Evolutionary conservation across 2,888 invertebrate species (phyloP).

Genomic region (Caenorhabditis sp.): DNA sequence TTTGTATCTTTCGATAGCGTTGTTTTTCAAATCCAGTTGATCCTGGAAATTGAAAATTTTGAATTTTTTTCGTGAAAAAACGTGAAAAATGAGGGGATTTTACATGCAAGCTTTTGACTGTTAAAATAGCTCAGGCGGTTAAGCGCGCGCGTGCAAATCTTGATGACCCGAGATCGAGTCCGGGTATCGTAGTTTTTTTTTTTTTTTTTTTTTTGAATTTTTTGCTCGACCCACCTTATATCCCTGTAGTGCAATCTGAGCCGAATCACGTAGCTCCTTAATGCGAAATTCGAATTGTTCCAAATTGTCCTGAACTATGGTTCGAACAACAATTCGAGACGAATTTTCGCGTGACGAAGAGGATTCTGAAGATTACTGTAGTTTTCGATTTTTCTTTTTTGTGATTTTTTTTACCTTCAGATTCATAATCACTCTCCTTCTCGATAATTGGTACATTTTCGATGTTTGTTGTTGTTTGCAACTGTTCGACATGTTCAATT

Average conservation of each 20-base stretch:
- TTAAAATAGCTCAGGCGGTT: too few species aligned
- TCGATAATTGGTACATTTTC: not conserved
- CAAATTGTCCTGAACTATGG: conserved; percentile 60
- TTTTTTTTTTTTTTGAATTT: too few species aligned
- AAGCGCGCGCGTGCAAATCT: too few species aligned
- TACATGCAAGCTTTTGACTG: too few species aligned
- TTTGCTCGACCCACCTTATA: conserved; percentile 41
- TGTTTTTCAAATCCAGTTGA: conserved; percentile 60
- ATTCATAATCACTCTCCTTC: conserved; percentile 46
- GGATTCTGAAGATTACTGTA: not conserved
- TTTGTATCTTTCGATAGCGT: conserved; percentile 56
- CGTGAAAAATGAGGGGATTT: too few species aligned
- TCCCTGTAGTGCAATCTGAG: conserved; percentile 56
- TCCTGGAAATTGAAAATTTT: conserved; percentile 24
- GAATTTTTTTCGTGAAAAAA: not conserved
- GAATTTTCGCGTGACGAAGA: not conserved
- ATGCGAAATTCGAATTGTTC: conserved; percentile 54
- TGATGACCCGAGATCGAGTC: too few species aligned
- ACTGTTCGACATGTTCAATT: not conserved
- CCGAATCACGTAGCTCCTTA: conserved; percentile 52
- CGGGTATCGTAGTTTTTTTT: too few species aligned
- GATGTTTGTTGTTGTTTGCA: conserved; percentile 8
- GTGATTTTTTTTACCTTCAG: conserved; percentile 15
- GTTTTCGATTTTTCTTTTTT: not conserved
- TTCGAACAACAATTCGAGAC: conserved; percentile 33